Evolutionary conservation across 2,113 vertebrate species (phyloP).

Genomic region (Ciconia maguari): DNA sequence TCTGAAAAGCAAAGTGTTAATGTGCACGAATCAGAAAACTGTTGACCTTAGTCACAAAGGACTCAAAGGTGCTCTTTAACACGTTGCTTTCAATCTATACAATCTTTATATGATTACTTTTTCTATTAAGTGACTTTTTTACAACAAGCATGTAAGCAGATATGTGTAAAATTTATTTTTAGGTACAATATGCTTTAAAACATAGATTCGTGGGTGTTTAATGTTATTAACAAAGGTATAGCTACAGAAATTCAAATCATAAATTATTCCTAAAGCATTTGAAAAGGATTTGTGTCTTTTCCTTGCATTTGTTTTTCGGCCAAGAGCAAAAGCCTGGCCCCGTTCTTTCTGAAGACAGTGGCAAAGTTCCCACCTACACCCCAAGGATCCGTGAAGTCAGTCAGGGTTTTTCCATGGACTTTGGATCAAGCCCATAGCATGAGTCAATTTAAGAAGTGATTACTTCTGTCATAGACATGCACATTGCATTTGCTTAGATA

Average conservation of each 20-base stretch:
- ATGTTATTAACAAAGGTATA: neutral
- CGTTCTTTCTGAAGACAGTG: conserved; percentile 30
- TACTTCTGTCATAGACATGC: neutral
- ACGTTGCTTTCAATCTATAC: neutral
- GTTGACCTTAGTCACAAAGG: neutral
- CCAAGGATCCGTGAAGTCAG: conserved; percentile 41
- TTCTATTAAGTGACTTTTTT: neutral
- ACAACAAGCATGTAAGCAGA: neutral
- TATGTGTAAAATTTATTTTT: neutral
- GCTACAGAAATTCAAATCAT: neutral
- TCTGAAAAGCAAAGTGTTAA: neutral
- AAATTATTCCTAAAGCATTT: neutral
- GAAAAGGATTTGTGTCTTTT: neutral
- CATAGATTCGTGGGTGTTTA: neutral
- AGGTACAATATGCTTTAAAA: neutral
- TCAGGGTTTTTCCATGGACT: conserved; percentile 23
- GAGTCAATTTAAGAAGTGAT: conserved; percentile 48
- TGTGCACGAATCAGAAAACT: neutral
- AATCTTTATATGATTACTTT: neutral
- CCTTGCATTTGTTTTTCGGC: neutral
- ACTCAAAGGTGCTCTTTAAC: neutral
- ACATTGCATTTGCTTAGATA: neutral
- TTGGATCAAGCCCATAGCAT: conserved; percentile 43
- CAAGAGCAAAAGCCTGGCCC: conserved; percentile 3
- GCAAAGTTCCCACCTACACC: conserved; percentile 49